These are phyloP conservation scores for Bufo gargarizans DNA, from an alignment of 2,113 vertebrate species.

Conservation along the genomic window DNA sequence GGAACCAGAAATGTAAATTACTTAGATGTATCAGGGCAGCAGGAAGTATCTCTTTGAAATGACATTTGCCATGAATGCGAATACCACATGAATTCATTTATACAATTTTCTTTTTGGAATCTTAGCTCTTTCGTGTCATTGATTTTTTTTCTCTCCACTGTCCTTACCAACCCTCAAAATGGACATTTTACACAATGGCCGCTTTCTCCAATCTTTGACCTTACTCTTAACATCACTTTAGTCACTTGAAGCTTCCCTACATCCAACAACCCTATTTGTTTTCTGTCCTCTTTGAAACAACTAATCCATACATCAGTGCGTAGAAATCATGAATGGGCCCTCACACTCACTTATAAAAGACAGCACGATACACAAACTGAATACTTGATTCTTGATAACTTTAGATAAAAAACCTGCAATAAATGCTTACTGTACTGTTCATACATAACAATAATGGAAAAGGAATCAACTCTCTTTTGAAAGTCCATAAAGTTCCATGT, in stretches of 20 bases:
- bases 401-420: too few species aligned
- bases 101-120: neutral
- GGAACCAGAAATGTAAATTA: neutral
- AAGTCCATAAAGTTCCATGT: too few species aligned
- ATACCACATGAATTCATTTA: constrained; percentile 3
- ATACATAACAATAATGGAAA: too few species aligned
- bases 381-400: too few species aligned
- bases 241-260: constrained; percentile 1
- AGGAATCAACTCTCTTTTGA: too few species aligned
- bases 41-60: constrained; percentile 25
- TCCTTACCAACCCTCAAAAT: constrained; percentile 25
- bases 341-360: neutral
- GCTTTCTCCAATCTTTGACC: neutral
- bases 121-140: constrained; percentile 16
- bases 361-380: too few species aligned
- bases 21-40: neutral
- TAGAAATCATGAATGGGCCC: neutral
- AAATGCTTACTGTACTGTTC: too few species aligned
- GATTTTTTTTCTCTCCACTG: neutral
- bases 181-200: constrained; percentile 8
- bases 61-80: neutral
- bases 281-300: constrained; percentile 5
- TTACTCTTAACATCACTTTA: neutral
- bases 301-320: constrained; percentile 21
- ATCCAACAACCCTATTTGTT: constrained; percentile 5